These are phyloP conservation scores for Halcyon leucocephala DNA, from an alignment of 2,797 vertebrate species.

Conservation along the genomic window DNA sequence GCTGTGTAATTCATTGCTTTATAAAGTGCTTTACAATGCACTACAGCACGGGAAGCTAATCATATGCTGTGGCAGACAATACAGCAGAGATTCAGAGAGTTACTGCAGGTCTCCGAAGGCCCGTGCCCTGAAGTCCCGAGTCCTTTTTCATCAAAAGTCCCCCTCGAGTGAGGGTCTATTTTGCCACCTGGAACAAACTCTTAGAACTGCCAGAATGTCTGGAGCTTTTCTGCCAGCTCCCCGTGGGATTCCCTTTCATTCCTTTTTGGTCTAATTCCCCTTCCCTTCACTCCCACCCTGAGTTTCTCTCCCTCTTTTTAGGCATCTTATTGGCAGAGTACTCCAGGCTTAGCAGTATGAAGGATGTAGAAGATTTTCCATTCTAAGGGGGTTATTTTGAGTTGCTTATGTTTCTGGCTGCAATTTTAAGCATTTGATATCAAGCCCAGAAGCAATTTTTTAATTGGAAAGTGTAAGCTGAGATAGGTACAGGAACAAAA, in stretches of 20 bases:
- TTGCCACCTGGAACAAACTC: constrained; percentile 59
- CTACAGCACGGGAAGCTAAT: constrained; percentile 27
- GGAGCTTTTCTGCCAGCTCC: constrained; percentile 46
- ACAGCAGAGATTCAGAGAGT: constrained; percentile 9
- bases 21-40: constrained; percentile 33
- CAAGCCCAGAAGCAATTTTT: constrained; percentile 66
- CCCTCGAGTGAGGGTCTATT: not conserved
- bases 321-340: constrained; percentile 50
- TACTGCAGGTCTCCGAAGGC: constrained; percentile 21
- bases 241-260: constrained; percentile 57
- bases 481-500: constrained; percentile 53
- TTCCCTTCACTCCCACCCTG: constrained; percentile 48
- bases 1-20: constrained; percentile 54
- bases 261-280: constrained; percentile 38
- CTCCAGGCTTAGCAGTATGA: not conserved
- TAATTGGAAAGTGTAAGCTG: constrained; percentile 55
- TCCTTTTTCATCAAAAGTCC: constrained; percentile 40
- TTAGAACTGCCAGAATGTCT: constrained; percentile 49
- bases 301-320: constrained; percentile 56
- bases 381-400: constrained; percentile 58
- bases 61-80: constrained; percentile 15
- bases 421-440: constrained; percentile 55
- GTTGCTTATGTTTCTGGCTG: constrained; percentile 60
- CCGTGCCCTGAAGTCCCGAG: not conserved
- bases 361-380: constrained; percentile 40